Conservation (phyloP, 1,140 invertebrate genomes). For the Drosophila ambigua region DNA sequence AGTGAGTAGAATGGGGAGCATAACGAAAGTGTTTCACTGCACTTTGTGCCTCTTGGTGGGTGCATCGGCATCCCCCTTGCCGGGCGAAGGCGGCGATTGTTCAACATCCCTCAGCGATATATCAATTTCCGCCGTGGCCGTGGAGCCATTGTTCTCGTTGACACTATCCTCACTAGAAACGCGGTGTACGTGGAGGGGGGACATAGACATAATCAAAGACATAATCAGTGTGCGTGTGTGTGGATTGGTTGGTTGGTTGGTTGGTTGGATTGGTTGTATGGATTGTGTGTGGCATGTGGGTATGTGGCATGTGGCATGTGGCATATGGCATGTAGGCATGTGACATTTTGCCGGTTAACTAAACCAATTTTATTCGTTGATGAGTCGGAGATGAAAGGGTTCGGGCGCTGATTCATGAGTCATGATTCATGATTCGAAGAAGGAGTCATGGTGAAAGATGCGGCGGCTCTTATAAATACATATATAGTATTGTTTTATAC, state of each 20-base stretch:
- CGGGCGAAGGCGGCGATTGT: too few relatives aligned
- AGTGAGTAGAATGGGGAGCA: constrained; percentile 1
- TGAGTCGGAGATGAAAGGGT: constrained; percentile 53
- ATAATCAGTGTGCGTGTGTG: constrained; percentile 40
- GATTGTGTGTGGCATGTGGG: constrained; percentile 14
- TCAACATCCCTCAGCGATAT: constrained; percentile 64
- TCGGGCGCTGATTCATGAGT: constrained; percentile 8
- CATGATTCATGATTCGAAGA: constrained; percentile 20
- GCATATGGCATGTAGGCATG: constrained; percentile 13
- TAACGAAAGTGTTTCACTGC: constrained; percentile 44
- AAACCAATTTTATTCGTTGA: constrained; percentile 58
- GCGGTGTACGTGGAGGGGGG: constrained; percentile 28
- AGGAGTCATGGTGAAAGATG: constrained; percentile 19
- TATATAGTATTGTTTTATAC: constrained; percentile 18
- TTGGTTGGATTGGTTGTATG: constrained; percentile 18
- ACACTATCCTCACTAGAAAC: constrained; percentile 68
- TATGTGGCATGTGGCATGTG: background rate
- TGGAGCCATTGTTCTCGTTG: constrained; percentile 47
- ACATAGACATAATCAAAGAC: constrained; percentile 5
- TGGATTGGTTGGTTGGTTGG: constrained; percentile 12
- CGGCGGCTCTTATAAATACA: constrained; percentile 44
- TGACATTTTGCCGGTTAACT: too few relatives aligned
- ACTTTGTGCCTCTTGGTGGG: constrained; percentile 42
- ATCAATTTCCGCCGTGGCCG: constrained; percentile 67
- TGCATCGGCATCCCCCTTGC: constrained; percentile 47